These are phyloP conservation scores for Neomonachus schauinslandi DNA, from an alignment of 2,113 vertebrate species.

Conservation along the genomic window DNA sequence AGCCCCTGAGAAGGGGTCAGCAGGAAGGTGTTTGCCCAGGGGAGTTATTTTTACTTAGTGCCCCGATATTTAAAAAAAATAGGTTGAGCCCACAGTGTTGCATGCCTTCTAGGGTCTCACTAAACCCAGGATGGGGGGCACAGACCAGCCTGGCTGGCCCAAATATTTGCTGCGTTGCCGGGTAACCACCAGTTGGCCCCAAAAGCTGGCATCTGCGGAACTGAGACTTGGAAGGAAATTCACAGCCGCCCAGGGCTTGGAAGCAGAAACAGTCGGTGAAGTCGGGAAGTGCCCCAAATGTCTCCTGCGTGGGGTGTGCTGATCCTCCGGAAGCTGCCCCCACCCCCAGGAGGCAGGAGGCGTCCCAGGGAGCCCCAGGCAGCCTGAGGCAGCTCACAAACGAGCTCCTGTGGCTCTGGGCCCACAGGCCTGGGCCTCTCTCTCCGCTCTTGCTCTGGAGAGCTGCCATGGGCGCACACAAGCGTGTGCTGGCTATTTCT, in stretches of 20 bases:
- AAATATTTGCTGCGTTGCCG: constrained; percentile 85
- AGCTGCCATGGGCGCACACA: neutral
- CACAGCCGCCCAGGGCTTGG: constrained; percentile 62
- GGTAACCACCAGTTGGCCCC: constrained; percentile 81
- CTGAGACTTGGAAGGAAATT: constrained; percentile 70
- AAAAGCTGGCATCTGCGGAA: constrained; percentile 76
- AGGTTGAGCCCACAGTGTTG: constrained; percentile 59
- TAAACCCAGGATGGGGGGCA: constrained; percentile 71
- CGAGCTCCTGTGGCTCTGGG: neutral
- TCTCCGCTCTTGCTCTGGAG: neutral
- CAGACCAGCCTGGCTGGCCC: constrained; percentile 78
- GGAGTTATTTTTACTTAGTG: constrained; percentile 75
- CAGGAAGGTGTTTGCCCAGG: constrained; percentile 50
- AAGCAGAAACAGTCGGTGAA: neutral
- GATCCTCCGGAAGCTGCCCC: neutral
- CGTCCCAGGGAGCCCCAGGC: neutral
- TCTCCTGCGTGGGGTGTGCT: neutral
- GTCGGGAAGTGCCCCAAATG: neutral
- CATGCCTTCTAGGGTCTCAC: constrained; percentile 74
- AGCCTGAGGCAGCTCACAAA: neutral
- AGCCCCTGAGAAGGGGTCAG: neutral
- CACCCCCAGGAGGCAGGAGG: neutral
- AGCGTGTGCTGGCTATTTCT: neutral
- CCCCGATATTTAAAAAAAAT: constrained; percentile 72
- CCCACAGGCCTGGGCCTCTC: neutral